Base-by-base conservation (phyloP, 2,113 vertebrate genomes). In the Fregetta grallaria region DNA sequence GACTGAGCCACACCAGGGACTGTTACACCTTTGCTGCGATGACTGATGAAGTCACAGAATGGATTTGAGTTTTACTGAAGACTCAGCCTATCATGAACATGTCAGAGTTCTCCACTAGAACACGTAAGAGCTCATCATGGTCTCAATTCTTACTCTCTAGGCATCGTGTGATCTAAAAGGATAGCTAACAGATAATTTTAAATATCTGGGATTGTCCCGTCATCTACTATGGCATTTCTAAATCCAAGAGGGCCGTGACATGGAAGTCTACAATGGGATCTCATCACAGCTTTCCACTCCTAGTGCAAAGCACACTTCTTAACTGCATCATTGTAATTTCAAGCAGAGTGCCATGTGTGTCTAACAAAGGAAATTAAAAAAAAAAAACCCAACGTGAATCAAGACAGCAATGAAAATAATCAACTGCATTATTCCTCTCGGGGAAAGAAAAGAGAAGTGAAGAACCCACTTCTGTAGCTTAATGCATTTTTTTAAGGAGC, bases 51-150 rank as follows among this genome's bases (percentile, higher is more conserved):
- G 58, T 42, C 21, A 21, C 50, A 18, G 53, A 27, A 36, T 14
- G 29, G 59, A 21, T 58, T 42, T 26, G 50, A 49, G 45, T 47
- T 40, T 44, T 8, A 5, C 10, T 10, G 44, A 45, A 76, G 27
- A 11, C 18, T 40, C 49, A 22, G 44, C 38, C 27, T 71, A 1
- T 19, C 1, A 3, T 22, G 55, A 66, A 45, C 34, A 7, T 21
- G 9, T 9, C 44, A 83, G 55, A 34, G 10, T 52, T 72, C 53
- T 74, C 38, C 18, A 7, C 17, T 47, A 40, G 38, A 45, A 34
- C 12, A 26, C 2, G 0, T 20, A 34, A 45, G 49, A 56, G 38
- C 53, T 83, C 11, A 4, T 22, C 49, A 12, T 0, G 2, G 29
- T 26, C 34, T 80, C 32, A 19, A 2, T 58, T 36, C 21, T 32